phyloP scores from a whole-genome alignment of 2,888 invertebrate species.

The Chesias legatella region DNA sequence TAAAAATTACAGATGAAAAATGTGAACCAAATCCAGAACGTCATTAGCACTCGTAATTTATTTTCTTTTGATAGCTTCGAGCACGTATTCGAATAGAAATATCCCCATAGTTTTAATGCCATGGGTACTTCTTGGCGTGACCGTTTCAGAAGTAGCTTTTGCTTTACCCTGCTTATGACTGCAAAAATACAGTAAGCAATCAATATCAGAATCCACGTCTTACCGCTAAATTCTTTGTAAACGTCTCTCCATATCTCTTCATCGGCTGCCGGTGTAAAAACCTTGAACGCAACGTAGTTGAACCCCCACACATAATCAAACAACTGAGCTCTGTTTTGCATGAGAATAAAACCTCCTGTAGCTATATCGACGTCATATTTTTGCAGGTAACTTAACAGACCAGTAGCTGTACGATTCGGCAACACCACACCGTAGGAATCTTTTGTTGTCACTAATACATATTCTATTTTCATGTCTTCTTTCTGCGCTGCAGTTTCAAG shows the following conservation, averaged over 20 bases:
- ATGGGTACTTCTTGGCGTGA: constrained; percentile 29
- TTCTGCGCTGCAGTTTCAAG: constrained; percentile 41
- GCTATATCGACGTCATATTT: constrained; percentile 41
- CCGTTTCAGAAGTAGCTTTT: constrained; percentile 25
- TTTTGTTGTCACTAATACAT: constrained; percentile 26
- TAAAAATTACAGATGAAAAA: constrained; percentile 57
- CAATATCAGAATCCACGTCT: constrained; percentile 48
- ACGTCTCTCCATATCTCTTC: constrained; percentile 47
- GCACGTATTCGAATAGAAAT: constrained; percentile 44
- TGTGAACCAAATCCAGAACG: constrained; percentile 57
- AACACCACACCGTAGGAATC: constrained; percentile 40
- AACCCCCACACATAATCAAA: constrained; percentile 56
- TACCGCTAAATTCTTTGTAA: constrained; percentile 42
- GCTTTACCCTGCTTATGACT: constrained; percentile 25
- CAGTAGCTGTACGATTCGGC: constrained; percentile 46
- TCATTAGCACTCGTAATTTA: constrained; percentile 38
- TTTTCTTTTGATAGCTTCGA: constrained; percentile 35
- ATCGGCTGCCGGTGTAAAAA: constrained; percentile 41
- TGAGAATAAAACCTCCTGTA: constrained; percentile 46
- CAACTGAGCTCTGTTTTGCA: constrained; percentile 43
- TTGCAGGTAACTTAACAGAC: constrained; percentile 42
- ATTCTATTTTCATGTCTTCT: constrained; percentile 39
- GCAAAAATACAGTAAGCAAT: constrained; percentile 32
- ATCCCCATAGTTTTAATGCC: constrained; percentile 46
- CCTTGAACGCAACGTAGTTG: constrained; percentile 36